phyloP scores from a whole-genome alignment of 2,113 vertebrate species.

The Mormyrus iriodes region DNA sequence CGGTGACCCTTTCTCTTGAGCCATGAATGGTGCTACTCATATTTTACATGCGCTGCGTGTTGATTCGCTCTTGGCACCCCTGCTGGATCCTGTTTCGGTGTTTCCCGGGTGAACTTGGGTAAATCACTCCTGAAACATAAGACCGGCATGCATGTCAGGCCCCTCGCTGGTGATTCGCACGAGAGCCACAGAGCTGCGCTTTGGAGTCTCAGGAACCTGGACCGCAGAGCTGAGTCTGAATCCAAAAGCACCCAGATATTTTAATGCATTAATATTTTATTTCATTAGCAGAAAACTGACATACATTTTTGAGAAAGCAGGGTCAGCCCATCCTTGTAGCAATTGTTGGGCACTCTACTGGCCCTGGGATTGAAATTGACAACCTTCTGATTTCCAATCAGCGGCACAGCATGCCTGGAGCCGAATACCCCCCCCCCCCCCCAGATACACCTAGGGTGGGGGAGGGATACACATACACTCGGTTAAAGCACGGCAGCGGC shows the following conservation, averaged over 20 bases:
- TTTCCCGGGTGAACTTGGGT: constrained; percentile 23
- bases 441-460: neutral
- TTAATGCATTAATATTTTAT: neutral
- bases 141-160: neutral
- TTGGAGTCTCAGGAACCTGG: neutral
- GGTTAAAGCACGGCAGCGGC: neutral
- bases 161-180: neutral
- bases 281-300: neutral
- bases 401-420: neutral
- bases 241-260: neutral
- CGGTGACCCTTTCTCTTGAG: neutral
- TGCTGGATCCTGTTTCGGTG: neutral
- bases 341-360: neutral
- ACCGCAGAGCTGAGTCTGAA: neutral
- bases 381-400: no score
- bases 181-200: neutral
- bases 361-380: neutral
- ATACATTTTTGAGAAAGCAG: neutral
- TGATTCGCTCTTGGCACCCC: constrained; percentile 1
- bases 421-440: no score
- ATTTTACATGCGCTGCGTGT: constrained; percentile 1
- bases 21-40: constrained; percentile 33
- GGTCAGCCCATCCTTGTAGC: neutral
- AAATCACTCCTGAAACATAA: constrained; percentile 26
- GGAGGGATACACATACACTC: no score